Base-by-base conservation (phyloP, 2,888 invertebrate genomes). In the Herminia tarsipennalis region DNA sequence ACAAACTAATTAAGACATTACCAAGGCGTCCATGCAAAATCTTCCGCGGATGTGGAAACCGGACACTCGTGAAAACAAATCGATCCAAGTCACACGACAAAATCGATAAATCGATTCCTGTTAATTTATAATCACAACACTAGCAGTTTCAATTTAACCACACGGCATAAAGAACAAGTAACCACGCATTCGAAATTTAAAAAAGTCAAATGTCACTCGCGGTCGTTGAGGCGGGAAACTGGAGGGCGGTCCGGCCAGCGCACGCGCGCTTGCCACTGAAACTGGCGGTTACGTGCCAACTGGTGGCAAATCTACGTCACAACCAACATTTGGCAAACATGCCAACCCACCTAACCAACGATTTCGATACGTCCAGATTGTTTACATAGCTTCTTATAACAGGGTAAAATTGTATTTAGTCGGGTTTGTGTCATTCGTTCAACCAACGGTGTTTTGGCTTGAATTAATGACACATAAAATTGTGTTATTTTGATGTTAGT, bases 251-350 rank as follows among this genome's bases (percentile, higher is more conserved):
- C 73, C 78, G 60, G 62, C 76, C 80, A 76, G 76, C 87, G 86
- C 82, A 79, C 78, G 80, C 88, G 86, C 86, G 68, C 64, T 72
- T 82, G 70, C 76, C 76, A 80, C 80, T 84, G 80, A 78, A 76
- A 83, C 85, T 83, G 85, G 73, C 76, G 65, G 58, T 58, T 52
- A 53, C 71, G 54, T 73, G 78, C 74, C 79, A 73, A 56, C 65
- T 48, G 33, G 60, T 37, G 60, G 52, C 63, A 59, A 16, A 20
- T 10, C 35, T 47, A 73, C 76, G 66, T 72, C 76, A 75, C 70
- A 48, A 47, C 68, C 58, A 66, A 70, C 66, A 57, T 76, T 77
- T 70, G 79, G 62, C 84, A 72, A 74, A 71, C 56, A 49, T 37
- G 50, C 74, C 70, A 73, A 73, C 70, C 51, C 61, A 63, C 56